Percentiles rank a stretch among this genome's conserved stretches.
Evolutionary conservation across 2,113 vertebrate species (phyloP).

Genomic region (Fregata magnificens): DNA sequence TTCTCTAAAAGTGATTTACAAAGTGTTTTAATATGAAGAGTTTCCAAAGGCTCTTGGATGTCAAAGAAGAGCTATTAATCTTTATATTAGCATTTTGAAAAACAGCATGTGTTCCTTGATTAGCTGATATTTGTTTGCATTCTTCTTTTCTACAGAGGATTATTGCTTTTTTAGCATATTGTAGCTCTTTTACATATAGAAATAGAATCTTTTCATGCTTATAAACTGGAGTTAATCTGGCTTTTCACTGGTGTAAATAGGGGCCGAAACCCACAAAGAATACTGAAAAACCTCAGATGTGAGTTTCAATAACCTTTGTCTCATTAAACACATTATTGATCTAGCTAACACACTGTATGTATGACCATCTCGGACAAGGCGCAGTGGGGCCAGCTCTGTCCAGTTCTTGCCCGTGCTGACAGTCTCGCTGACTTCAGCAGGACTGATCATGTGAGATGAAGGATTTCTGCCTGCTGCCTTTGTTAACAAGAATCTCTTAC

Average conservation of each 20-base stretch:
- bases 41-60: constrained; percentile 74
- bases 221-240: not conserved
- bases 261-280: constrained; percentile 49
- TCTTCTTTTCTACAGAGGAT: constrained; percentile 69
- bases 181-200: constrained; percentile 77
- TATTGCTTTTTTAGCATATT: constrained; percentile 66
- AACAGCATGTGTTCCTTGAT: constrained; percentile 79
- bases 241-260: not conserved
- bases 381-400: not conserved
- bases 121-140: constrained; percentile 76
- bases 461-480: not conserved
- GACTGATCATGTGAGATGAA: not conserved
- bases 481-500: not conserved
- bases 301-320: constrained; percentile 10
- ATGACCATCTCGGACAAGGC: not conserved
- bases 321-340: not conserved
- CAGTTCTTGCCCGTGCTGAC: not conserved
- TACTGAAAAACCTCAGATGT: constrained; percentile 69
- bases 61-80: constrained; percentile 81
- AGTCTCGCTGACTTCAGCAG: not conserved
- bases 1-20: constrained; percentile 83
- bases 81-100: constrained; percentile 73
- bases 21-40: constrained; percentile 78
- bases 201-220: constrained; percentile 38
- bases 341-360: not conserved